A percentile compares a stretch with the other conserved stretches of the same genome.
phyloP scores from a whole-genome alignment of 2,797 vertebrate species.

The Danio albolineatus region DNA sequence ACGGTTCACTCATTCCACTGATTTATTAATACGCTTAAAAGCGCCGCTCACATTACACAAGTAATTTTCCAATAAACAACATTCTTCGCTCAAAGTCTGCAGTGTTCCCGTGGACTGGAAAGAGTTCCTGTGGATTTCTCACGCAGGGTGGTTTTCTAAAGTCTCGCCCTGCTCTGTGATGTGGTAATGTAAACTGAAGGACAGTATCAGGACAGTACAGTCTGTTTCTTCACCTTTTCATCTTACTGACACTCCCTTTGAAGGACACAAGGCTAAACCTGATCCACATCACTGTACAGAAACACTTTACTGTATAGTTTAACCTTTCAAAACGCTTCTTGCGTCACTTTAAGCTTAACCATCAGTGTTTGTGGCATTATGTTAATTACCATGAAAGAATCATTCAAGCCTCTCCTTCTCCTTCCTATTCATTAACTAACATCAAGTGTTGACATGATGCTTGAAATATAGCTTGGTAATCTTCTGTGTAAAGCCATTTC shows the following conservation, averaged over 20 bases:
- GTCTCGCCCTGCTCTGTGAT: background rate
- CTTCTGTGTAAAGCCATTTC: background rate
- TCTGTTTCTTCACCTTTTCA: constrained; percentile 1
- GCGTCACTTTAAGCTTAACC: background rate
- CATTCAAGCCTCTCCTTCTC: background rate
- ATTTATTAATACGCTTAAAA: background rate
- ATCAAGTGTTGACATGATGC: no score
- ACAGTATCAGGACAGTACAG: constrained; percentile 7
- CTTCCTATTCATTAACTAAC: background rate
- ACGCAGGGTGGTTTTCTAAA: background rate
- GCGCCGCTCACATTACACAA: constrained; percentile 23
- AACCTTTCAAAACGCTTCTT: no score
- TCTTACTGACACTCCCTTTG: background rate
- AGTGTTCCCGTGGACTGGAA: background rate
- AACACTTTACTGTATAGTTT: no score
- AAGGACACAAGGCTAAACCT: background rate
- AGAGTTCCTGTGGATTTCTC: background rate
- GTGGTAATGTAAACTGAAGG: constrained; percentile 17
- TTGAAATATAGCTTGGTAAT: fast-evolving
- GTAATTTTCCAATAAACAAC: background rate
- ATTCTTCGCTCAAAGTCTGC: background rate
- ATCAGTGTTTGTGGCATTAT: background rate
- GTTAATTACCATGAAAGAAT: background rate
- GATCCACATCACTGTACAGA: no score
- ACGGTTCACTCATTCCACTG: background rate